Conservation (phyloP, 2,113 vertebrate genomes). For the Leucopsar rothschildi region DNA sequence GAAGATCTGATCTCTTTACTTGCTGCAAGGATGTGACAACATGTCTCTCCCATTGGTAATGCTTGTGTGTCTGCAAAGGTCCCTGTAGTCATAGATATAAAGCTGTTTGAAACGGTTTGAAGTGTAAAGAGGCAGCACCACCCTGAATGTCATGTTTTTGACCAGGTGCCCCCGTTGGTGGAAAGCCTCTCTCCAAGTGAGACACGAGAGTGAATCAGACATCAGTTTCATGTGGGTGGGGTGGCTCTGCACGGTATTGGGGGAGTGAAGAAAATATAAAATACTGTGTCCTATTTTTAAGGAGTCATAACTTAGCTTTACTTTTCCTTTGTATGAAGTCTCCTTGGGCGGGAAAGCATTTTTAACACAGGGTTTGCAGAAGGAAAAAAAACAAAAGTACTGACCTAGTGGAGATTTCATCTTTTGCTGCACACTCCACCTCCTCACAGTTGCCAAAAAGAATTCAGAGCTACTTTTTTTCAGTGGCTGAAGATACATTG, state of each 20-base stretch:
- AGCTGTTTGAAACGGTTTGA: neutral
- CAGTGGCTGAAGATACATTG: neutral
- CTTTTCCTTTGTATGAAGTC: neutral
- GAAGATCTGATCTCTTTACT: neutral
- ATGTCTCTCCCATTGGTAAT: slow-evolving; percentile 25
- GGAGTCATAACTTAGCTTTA: slow-evolving; percentile 11
- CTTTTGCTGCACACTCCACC: neutral
- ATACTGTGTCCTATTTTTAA: neutral
- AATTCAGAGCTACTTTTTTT: neutral
- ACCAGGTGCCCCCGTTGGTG: neutral
- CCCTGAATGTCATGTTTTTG: slow-evolving; percentile 9
- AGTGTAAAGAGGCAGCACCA: neutral
- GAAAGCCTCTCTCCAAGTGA: slow-evolving; percentile 3
- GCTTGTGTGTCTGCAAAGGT: neutral
- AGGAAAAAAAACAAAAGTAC: neutral
- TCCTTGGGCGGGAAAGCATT: neutral
- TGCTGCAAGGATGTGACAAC: neutral
- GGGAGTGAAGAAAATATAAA: slow-evolving; percentile 2
- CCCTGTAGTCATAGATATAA: neutral
- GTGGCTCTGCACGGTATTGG: neutral
- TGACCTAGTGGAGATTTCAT: neutral
- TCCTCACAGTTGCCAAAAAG: neutral
- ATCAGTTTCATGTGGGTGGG: neutral
- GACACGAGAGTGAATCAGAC: slow-evolving; percentile 1
- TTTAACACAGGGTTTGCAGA: neutral